A percentile compares a stretch with the other conserved stretches of the same genome.
phyloP scores from a whole-genome alignment of 2,797 vertebrate species.

The Acrossocheilus wenchowensis region DNA sequence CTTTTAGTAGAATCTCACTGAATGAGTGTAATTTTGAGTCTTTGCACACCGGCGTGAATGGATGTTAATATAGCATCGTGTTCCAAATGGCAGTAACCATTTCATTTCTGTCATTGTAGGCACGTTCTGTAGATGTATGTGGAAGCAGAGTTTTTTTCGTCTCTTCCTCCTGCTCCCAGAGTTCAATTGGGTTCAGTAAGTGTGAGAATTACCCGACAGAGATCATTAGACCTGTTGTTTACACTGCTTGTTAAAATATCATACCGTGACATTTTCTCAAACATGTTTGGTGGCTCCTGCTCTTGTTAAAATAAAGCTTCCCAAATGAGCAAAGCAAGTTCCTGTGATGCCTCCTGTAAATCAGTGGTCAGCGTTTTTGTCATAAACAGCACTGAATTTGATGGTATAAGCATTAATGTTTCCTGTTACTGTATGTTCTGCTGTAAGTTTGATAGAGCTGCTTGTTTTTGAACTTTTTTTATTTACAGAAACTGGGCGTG shows the following conservation, averaged over 20 bases:
- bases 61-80: constrained; percentile 3
- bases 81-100: background rate
- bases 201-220: background rate
- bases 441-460: background rate
- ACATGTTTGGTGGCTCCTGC: constrained; percentile 18
- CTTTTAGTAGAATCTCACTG: background rate
- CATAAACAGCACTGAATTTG: background rate
- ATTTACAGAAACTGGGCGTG: background rate
- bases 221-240: constrained; percentile 31
- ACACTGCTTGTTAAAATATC: constrained; percentile 30
- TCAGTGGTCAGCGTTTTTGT: background rate
- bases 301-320: constrained; percentile 12
- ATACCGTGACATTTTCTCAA: constrained; percentile 19
- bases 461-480: background rate
- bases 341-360: background rate
- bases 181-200: constrained; percentile 25
- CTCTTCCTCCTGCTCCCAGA: background rate
- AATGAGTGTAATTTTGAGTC: constrained; percentile 19
- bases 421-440: background rate
- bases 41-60: constrained; percentile 9
- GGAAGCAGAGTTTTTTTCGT: background rate
- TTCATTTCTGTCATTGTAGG: background rate
- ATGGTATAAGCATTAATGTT: background rate
- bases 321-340: background rate
- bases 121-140: background rate